A percentile compares a stretch with the other conserved stretches of the same genome.
phyloP scores from a whole-genome alignment of 2,888 invertebrate genomes.

The Drosophila imparisetae region DNA sequence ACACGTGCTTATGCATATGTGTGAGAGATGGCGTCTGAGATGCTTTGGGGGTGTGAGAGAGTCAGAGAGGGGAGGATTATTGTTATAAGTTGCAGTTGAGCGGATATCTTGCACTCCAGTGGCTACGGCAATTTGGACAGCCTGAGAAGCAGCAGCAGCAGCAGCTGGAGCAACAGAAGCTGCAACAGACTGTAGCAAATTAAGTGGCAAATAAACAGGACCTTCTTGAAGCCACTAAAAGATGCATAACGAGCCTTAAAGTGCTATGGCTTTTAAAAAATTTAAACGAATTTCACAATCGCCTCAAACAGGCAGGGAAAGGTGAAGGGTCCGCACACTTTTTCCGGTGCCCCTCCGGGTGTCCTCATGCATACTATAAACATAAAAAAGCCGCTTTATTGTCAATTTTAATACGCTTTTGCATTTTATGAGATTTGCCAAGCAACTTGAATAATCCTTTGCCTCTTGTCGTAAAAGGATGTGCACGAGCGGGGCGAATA shows the following conservation, averaged over 20 bases:
- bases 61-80: background rate
- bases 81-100: constrained; percentile 73
- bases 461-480: constrained; percentile 68
- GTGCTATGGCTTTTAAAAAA: constrained; percentile 56
- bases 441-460: constrained; percentile 70
- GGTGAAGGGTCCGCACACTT: background rate
- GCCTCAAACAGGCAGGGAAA: background rate
- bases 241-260: constrained; percentile 75
- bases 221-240: constrained; percentile 67
- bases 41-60: too few species aligned
- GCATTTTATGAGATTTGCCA: constrained; percentile 77
- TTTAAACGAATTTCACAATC: constrained; percentile 47
- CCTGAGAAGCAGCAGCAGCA: background rate
- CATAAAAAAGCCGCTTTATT: constrained; percentile 80
- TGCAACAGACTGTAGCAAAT: constrained; percentile 75
- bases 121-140: constrained; percentile 59
- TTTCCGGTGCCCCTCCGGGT: background rate
- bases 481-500: constrained; percentile 34
- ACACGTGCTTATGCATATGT: constrained; percentile 74
- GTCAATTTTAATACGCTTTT: constrained; percentile 81
- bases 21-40: background rate
- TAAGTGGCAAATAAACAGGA: constrained; percentile 80
- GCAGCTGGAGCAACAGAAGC: constrained; percentile 16
- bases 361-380: constrained; percentile 49
- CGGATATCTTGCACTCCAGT: constrained; percentile 73